Conservation (phyloP, 2,888 invertebrate genomes). For the Acleris sparsana region DNA sequence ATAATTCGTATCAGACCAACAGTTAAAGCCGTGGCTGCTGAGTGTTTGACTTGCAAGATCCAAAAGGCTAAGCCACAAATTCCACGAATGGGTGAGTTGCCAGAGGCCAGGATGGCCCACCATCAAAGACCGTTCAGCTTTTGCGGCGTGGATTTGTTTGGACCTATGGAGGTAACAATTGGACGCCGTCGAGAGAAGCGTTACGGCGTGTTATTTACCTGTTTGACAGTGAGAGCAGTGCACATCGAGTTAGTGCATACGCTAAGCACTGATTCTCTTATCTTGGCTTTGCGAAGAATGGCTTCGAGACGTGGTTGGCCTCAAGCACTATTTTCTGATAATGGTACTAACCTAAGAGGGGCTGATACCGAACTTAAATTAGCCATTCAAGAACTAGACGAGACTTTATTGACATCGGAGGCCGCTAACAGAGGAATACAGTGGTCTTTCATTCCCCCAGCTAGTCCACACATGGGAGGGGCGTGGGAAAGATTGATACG, state of each 20-base stretch:
- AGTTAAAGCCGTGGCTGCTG: slow-evolving; percentile 37
- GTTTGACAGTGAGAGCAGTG: not conserved
- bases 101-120: slow-evolving; percentile 19
- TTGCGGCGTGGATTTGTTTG: not conserved
- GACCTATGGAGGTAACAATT: not conserved
- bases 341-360: not conserved
- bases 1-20: slow-evolving; percentile 19
- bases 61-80: slow-evolving; percentile 24
- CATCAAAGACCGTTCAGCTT: not conserved
- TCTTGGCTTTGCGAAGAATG: slow-evolving; percentile 3
- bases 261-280: not conserved
- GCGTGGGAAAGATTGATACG: slow-evolving; percentile 1
- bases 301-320: slow-evolving; percentile 5
- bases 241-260: not conserved
- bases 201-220: slow-evolving; percentile 14
- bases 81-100: slow-evolving; percentile 28
- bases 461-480: not conserved
- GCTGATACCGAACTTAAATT: not conserved
- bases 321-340: not conserved
- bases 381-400: not conserved
- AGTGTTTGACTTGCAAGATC: slow-evolving; percentile 41
- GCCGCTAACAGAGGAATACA: not conserved
- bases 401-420: not conserved
- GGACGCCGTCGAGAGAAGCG: not conserved
- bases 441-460: not conserved